Evolutionary conservation across 2,797 vertebrate genomes (phyloP).

Genomic region (Sebastes hubbsi): DNA sequence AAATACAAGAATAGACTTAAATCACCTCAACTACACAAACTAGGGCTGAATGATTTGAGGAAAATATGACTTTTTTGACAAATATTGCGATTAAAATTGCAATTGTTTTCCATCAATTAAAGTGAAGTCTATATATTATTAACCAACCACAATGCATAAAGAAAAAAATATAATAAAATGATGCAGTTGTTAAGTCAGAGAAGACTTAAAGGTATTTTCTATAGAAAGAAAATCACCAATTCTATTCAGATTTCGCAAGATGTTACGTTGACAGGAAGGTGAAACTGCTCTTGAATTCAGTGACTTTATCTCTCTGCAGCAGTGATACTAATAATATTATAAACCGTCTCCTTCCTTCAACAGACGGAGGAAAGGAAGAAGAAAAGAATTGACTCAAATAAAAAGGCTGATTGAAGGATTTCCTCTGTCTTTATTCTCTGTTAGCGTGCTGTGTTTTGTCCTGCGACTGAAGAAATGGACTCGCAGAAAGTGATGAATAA

Average conservation of each 20-base stretch:
- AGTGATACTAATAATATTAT: neutral
- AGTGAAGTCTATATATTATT: too few species aligned
- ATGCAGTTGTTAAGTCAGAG: too few species aligned
- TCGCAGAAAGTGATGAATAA: constrained; percentile 32
- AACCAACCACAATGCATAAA: too few species aligned
- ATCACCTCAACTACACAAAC: neutral
- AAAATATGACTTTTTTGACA: neutral
- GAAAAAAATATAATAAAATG: too few species aligned
- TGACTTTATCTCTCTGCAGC: neutral
- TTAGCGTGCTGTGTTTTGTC: neutral
- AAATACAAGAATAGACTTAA: neutral
- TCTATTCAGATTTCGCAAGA: too few species aligned
- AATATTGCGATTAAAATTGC: too few species aligned
- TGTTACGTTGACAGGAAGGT: too few species aligned
- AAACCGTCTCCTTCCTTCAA: neutral
- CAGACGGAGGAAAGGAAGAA: neutral
- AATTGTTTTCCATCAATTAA: too few species aligned
- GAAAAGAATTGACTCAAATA: neutral
- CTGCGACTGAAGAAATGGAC: neutral
- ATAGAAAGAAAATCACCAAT: neutral
- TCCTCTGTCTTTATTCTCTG: neutral
- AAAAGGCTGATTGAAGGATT: neutral
- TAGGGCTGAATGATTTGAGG: neutral
- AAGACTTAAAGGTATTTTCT: neutral
- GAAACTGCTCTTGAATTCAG: neutral